These are phyloP conservation scores for Chrysomallon squamiferum DNA, from an alignment of 1,140 invertebrate species.

Conservation along the genomic window DNA sequence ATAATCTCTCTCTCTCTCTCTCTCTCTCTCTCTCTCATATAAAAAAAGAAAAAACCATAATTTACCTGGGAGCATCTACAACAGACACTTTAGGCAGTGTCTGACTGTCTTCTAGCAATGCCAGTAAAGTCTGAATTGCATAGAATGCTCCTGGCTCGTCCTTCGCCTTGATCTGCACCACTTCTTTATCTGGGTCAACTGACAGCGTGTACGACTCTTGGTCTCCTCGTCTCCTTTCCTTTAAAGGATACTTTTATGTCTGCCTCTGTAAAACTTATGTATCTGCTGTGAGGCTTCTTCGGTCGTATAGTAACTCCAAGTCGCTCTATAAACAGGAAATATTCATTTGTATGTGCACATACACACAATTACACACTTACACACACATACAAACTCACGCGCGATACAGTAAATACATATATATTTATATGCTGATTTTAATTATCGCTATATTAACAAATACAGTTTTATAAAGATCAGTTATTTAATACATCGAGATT, in stretches of 20 bases:
- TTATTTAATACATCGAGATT: too few relatives aligned
- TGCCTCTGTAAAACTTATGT: slow-evolving; percentile 9
- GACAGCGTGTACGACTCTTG: slow-evolving; percentile 33
- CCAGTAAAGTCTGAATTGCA: slow-evolving; percentile 45
- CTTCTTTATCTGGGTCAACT: slow-evolving; percentile 17
- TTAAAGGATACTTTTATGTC: slow-evolving; percentile 7
- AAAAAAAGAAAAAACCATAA: too few relatives aligned
- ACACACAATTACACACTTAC: neutral
- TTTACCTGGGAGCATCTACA: slow-evolving; percentile 44
- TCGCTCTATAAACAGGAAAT: slow-evolving; percentile 18
- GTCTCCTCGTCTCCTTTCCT: slow-evolving; percentile 5
- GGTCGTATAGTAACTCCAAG: neutral
- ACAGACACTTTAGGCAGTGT: slow-evolving; percentile 28
- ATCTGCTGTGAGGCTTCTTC: slow-evolving; percentile 9
- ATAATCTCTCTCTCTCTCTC: neutral
- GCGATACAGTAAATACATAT: neutral
- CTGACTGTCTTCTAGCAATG: slow-evolving; percentile 19
- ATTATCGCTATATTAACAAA: too few relatives aligned
- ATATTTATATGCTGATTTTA: too few relatives aligned
- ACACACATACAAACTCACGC: neutral
- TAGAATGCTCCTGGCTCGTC: slow-evolving; percentile 41
- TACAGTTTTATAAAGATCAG: too few relatives aligned
- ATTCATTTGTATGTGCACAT: too few relatives aligned
- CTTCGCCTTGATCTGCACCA: slow-evolving; percentile 22
- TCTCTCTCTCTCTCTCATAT: neutral